Conservation (phyloP, 1,140 invertebrate genomes). For the Polypedilum vanderplanki region DNA sequence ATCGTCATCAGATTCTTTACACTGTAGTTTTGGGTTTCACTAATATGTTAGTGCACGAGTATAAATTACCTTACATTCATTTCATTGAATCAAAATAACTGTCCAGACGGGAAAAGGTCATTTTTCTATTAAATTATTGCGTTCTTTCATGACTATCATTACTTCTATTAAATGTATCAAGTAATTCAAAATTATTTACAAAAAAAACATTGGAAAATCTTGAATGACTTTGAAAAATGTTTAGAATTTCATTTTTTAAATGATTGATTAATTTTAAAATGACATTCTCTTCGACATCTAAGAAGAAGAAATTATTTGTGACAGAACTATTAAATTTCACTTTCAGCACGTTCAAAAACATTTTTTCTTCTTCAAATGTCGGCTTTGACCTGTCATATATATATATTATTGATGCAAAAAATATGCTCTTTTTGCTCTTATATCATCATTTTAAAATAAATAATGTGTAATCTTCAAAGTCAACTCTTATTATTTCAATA, state of each 20-base stretch:
- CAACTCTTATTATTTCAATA: too few species aligned
- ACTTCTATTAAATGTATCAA: neutral
- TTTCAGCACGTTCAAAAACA: too few species aligned
- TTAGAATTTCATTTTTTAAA: neutral
- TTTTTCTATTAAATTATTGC: constrained; percentile 13
- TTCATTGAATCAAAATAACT: neutral
- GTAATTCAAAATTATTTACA: neutral
- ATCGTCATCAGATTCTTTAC: neutral
- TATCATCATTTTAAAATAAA: too few species aligned
- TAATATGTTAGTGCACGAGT: neutral
- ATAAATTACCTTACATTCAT: neutral
- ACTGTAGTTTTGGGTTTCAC: neutral
- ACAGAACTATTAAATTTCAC: neutral
- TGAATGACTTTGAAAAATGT: neutral
- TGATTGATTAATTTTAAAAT: neutral
- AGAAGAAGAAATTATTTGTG: neutral
- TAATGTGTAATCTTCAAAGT: too few species aligned
- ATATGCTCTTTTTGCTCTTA: too few species aligned
- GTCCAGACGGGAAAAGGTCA: constrained; percentile 1
- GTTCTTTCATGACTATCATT: neutral
- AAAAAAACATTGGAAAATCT: neutral
- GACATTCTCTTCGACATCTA: neutral
- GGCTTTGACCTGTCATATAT: too few species aligned
- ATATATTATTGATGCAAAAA: too few species aligned
- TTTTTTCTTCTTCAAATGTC: too few species aligned